phyloP scores from a whole-genome alignment of 2,797 vertebrate species.

The Masticophis lateralis region DNA sequence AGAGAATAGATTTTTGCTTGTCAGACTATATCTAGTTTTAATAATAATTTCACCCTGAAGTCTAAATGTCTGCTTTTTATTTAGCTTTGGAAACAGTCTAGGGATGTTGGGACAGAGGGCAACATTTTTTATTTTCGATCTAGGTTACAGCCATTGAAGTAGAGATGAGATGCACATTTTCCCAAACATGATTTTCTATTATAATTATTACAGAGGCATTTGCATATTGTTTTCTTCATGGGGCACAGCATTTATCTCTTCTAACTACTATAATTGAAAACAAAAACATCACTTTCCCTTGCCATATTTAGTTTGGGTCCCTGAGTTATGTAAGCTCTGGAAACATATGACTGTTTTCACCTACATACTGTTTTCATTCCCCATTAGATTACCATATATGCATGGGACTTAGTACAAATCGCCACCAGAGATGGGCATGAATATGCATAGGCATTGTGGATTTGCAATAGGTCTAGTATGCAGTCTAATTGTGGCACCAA shows the following conservation, averaged over 20 bases:
- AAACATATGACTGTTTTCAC: neutral
- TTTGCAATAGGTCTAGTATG: neutral
- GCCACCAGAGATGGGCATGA: neutral
- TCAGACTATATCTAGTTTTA: neutral
- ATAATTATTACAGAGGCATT: neutral
- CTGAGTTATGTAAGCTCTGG: neutral
- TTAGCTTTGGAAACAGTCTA: neutral
- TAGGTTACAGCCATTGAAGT: neutral
- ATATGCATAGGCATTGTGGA: neutral
- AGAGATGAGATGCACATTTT: neutral
- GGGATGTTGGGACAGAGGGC: neutral
- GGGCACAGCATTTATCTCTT: neutral
- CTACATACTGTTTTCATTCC: conserved; percentile 3
- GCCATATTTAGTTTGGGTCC: neutral
- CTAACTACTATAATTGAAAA: neutral
- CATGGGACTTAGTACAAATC: conserved; percentile 29
- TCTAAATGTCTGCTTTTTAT: neutral
- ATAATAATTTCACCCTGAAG: neutral
- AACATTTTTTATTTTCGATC: neutral
- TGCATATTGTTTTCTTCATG: neutral
- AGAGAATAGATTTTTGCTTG: neutral
- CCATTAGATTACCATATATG: conserved; percentile 7
- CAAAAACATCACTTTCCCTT: neutral
- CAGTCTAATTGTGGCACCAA: conserved; percentile 1
- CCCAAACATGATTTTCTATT: neutral